These are phyloP conservation scores for Quadriops clusia DNA, from an alignment of 2,888 invertebrate genomes.

Conservation along the genomic window DNA sequence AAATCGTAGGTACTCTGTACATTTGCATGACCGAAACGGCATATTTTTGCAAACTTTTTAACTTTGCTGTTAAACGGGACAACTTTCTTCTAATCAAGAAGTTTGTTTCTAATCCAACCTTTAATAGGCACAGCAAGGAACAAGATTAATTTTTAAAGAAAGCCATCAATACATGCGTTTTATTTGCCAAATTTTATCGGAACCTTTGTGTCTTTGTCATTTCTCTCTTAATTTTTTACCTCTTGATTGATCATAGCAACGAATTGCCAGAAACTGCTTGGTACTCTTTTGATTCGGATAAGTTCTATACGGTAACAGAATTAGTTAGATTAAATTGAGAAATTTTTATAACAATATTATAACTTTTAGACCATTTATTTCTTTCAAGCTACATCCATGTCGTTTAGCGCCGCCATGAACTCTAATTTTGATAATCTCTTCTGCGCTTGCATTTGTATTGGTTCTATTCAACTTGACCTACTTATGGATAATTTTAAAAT, in stretches of 20 bases:
- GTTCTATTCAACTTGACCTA: constrained; percentile 18
- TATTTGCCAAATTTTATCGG: constrained; percentile 16
- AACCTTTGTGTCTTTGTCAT: constrained; percentile 14
- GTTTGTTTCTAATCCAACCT: constrained; percentile 10
- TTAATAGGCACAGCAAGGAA: constrained; percentile 13
- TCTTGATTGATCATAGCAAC: constrained; percentile 15
- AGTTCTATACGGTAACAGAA: constrained; percentile 14
- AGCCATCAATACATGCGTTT: constrained; percentile 12
- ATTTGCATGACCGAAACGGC: constrained; percentile 17
- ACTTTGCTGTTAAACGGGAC: constrained; percentile 12
- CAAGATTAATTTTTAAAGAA: constrained; percentile 13
- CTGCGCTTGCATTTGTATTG: constrained; percentile 16
- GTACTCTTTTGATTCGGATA: constrained; percentile 15
- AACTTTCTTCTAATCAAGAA: constrained; percentile 10
- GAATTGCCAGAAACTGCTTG: constrained; percentile 18
- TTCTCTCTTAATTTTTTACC: constrained; percentile 16
- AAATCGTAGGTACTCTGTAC: constrained; percentile 15
- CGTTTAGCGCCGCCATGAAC: constrained; percentile 18
- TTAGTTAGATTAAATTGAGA: no score
- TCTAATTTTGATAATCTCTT: constrained; percentile 18
- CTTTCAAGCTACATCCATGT: constrained; percentile 16
- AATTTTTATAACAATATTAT: no score
- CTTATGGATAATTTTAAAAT: constrained; percentile 18
- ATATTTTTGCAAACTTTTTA: constrained; percentile 16
- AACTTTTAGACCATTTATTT: no score